Evolutionary conservation across 2,797 vertebrate species (phyloP), one percentile per base, ranked within the genome.

Genomic region (Coreius guichenoti): DNA sequence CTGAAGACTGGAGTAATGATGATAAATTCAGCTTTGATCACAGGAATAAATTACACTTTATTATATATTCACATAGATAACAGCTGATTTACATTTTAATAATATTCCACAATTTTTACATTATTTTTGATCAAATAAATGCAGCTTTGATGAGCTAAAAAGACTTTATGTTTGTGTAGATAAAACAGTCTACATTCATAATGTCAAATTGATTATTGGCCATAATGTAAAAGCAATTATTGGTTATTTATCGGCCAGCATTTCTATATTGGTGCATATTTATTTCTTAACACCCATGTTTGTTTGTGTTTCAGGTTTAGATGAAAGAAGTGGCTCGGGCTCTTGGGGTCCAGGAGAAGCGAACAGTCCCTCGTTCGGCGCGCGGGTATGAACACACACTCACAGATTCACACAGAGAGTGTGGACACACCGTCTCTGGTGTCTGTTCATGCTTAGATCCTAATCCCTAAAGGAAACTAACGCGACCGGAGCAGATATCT

Each of bases 261-360:
- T 23, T 2, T 68, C 4, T 21, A 5, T 39, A 13, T 39, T 21
- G 1, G 36, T 8, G 21, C 12, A 21, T 21, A 13, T 51, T 0
- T 31, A 51, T 8, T 8, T 76, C 19, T 17, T 39, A 36, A 33
- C 3, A 17, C 36, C 0, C 47, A 17, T 87, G 36, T 83, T 47
- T 68, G 45, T 86, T 90, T 81, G 17, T 85, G 36, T 78, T 86
- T 5, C 91, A 98, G 98, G 96, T 93, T 92, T 98, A 85, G 98
- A 98, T 87, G 98, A 98, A 88, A 95, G 98, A 85, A 94, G 94
- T 4, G 94, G 95, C 87, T 94, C 97, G 0, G 94, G 96, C 89
- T 94, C 97, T 89, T 99, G 98, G 98, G 96, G 93, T 83, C 75
- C 95, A 29, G 94, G 94, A 88, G 97, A 98, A 87, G 96, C 98